Evolutionary conservation across 2,888 invertebrate species (phyloP), one percentile per base, ranked within the genome.

Genomic region (Liopterus haemorrhoidalis): DNA sequence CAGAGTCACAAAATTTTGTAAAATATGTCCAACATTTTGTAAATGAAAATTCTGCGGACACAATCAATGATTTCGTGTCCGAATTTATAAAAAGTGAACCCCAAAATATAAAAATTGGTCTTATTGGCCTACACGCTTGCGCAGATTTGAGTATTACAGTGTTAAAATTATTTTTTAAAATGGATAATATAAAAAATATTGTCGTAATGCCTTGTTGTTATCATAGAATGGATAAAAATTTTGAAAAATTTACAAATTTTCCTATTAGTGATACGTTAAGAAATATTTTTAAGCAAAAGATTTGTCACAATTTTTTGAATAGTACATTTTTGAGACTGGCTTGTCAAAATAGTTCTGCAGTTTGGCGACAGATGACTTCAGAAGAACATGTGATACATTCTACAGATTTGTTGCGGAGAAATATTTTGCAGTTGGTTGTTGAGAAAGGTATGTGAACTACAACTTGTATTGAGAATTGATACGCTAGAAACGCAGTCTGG

Each of bases 141-240:
- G 87, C 82, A 0, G 86, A 87, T 68, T 70, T 88, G 43, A 80
- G 83, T 27, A 70, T 84, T 15, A 73, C 75, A 41, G 78, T 82
- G 5, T 72, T 85, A 36, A 72, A 76, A 55, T 66, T 85, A 52
- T 87, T 84, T 65, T 58, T 74, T 27, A 67, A 73, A 56, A 73
- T 81, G 62, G 58, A 69, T 5, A 63, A 66, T 22, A 78, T 78
- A 0, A 71, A 69, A 48, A 65, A 74, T 11, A 61, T 85, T 15
- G 71, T 81, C 31, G 69, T 86, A 9, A 79, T 87, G 74, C 82
- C 87, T 3, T 88, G 88, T 58, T 88, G 88, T 59, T 88, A 88
- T 57, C 87, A 88, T 61, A 81, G 82, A 65, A 71, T 87, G 62
- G 42, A 44, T 19, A 40, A 51, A 12, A 54, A 55, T 18, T 41